Evolutionary conservation across 1,140 invertebrate species (phyloP).

Genomic region (Propsilocerus akamusi): DNA sequence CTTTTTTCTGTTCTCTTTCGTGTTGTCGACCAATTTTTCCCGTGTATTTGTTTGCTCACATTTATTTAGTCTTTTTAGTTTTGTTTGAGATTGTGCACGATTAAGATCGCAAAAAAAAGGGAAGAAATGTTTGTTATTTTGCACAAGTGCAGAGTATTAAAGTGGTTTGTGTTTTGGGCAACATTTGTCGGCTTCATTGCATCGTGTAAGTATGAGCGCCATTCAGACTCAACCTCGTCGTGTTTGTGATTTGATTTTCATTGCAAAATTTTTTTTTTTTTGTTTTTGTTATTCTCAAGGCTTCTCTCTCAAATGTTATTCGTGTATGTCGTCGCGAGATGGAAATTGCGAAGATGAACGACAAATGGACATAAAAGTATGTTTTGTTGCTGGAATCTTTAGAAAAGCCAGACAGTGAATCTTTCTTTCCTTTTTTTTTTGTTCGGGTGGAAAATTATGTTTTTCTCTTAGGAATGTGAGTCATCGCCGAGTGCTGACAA

Average conservation of each 20-base stretch:
- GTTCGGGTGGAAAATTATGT: too few species aligned
- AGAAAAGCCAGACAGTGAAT: not conserved
- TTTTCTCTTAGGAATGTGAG: not conserved
- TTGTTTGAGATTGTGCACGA: too few species aligned
- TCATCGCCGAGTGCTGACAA: not conserved
- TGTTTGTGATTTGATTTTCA: not conserved
- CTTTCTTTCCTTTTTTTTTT: not conserved
- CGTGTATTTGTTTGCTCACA: too few species aligned
- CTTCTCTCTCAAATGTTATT: not conserved
- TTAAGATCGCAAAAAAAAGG: too few species aligned
- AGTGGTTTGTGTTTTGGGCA: not conserved
- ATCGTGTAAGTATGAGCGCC: not conserved
- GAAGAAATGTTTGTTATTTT: too few species aligned
- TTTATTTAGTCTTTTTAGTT: too few species aligned
- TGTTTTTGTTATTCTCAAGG: not conserved
- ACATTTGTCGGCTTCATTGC: not conserved
- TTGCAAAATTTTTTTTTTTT: not conserved
- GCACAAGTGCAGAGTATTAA: too few species aligned
- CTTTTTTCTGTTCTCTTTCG: too few species aligned
- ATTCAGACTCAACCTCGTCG: too few species aligned
- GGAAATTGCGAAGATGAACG: not conserved
- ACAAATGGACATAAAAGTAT: not conserved
- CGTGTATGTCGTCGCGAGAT: not conserved
- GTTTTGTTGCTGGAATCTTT: not conserved
- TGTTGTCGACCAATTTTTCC: too few species aligned